Evolutionary conservation across 2,113 vertebrate genomes (phyloP).

Genomic region (Toxotes jaculatrix): DNA sequence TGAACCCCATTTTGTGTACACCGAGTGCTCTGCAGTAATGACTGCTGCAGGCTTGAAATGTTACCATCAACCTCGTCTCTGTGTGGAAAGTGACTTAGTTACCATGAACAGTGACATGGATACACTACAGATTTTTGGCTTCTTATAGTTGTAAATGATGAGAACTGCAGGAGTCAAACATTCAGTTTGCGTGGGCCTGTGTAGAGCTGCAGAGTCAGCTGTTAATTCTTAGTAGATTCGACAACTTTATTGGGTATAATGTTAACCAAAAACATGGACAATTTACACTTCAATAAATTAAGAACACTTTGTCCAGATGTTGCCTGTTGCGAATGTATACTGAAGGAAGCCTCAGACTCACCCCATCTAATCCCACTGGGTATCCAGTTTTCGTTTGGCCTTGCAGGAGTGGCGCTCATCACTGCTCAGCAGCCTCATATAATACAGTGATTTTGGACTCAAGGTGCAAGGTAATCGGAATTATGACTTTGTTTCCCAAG

Average conservation of each 20-base stretch:
- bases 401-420: slow-evolving; percentile 80
- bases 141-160: not conserved
- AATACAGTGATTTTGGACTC: slow-evolving; percentile 58
- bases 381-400: slow-evolving; percentile 78
- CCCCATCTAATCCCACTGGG: slow-evolving; percentile 66
- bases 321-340: slow-evolving; percentile 44
- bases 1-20: too few species aligned
- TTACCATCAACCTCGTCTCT: not conserved
- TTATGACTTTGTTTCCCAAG: slow-evolving; percentile 29
- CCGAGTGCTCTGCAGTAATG: not conserved
- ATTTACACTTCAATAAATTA: slow-evolving; percentile 5
- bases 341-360: slow-evolving; percentile 83
- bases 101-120: too few species aligned
- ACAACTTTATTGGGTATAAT: not conserved
- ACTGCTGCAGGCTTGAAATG: not conserved
- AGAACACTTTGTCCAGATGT: slow-evolving; percentile 26
- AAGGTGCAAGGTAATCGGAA: slow-evolving; percentile 55
- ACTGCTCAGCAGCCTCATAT: slow-evolving; percentile 77
- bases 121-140: not conserved
- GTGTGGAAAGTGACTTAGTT: not conserved
- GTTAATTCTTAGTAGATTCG: not conserved
- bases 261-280: slow-evolving; percentile 4
- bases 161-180: too few species aligned
- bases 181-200: too few species aligned
- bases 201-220: not conserved